These are phyloP conservation scores for Callospermophilus lateralis DNA, from an alignment of 2,113 vertebrate species.

Conservation along the genomic window DNA sequence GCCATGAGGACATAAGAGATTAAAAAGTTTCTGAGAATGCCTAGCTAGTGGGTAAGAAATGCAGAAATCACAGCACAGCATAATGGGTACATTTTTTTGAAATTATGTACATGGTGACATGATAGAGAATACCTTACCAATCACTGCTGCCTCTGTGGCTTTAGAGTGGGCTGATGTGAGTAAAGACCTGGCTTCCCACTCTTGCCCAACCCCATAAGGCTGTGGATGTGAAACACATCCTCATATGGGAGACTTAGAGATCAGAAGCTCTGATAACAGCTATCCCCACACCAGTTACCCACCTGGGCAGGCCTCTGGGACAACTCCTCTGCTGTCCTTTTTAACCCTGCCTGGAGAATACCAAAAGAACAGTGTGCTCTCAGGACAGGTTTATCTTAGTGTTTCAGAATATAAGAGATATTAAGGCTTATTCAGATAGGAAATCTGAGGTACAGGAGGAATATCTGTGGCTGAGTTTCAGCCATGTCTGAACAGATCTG, in stretches of 20 bases:
- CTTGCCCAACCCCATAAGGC: accelerated
- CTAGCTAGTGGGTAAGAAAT: neutral
- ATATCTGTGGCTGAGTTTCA: neutral
- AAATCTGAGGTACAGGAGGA: neutral
- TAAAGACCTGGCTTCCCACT: neutral
- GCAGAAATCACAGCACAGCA: neutral
- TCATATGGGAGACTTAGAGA: neutral
- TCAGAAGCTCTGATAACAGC: neutral
- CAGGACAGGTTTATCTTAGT: neutral
- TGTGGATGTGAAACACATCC: neutral
- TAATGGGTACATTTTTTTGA: neutral
- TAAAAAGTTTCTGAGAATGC: neutral
- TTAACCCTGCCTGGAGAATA: neutral
- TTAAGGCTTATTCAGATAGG: neutral
- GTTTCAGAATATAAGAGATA: neutral
- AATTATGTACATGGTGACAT: neutral
- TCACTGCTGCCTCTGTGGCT: neutral
- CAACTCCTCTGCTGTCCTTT: neutral
- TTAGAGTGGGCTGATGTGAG: neutral
- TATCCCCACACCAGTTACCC: neutral
- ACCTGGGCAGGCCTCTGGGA: too few relatives aligned
- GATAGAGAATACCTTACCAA: neutral
- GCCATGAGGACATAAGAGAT: neutral
- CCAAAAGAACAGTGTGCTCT: neutral
- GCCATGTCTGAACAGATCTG: neutral